phyloP scores from a whole-genome alignment of 1,140 invertebrate species.

The Rhynchophorus ferrugineus region DNA sequence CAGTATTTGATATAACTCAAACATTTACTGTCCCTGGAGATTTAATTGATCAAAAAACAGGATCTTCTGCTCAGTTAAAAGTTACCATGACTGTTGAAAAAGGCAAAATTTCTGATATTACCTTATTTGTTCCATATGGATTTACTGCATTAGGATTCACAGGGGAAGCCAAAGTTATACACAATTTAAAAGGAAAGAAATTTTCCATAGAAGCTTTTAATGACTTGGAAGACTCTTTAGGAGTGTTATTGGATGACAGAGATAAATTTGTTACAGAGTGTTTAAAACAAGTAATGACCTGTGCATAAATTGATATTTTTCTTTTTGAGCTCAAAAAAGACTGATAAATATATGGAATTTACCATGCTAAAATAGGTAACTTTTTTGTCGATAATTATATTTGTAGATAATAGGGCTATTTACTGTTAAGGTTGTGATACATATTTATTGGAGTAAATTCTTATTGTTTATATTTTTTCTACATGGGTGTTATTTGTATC shows the following conservation, averaged over 20 bases:
- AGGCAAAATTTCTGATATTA: slow-evolving; percentile 34
- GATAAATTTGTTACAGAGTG: slow-evolving; percentile 36
- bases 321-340: background rate
- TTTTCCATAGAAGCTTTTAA: slow-evolving; percentile 34
- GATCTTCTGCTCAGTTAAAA: slow-evolving; percentile 25
- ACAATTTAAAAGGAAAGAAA: slow-evolving; percentile 32
- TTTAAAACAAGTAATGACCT: slow-evolving; percentile 34
- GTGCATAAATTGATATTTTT: slow-evolving; percentile 21
- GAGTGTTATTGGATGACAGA: slow-evolving; percentile 29
- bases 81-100: slow-evolving; percentile 35
- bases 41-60: slow-evolving; percentile 18
- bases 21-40: slow-evolving; percentile 30
- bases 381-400: background rate
- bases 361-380: background rate
- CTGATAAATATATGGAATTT: background rate
- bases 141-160: slow-evolving; percentile 30
- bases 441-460: background rate
- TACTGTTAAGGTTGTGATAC: background rate
- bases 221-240: slow-evolving; percentile 30
- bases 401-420: background rate
- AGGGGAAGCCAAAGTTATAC: slow-evolving; percentile 34
- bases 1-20: slow-evolving; percentile 62
- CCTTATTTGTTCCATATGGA: slow-evolving; percentile 32
- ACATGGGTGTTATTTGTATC: too few species aligned
- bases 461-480: background rate